Evolutionary conservation across 2,113 vertebrate species (phyloP).

Genomic region (Pseudolaguvia tuberculata): DNA sequence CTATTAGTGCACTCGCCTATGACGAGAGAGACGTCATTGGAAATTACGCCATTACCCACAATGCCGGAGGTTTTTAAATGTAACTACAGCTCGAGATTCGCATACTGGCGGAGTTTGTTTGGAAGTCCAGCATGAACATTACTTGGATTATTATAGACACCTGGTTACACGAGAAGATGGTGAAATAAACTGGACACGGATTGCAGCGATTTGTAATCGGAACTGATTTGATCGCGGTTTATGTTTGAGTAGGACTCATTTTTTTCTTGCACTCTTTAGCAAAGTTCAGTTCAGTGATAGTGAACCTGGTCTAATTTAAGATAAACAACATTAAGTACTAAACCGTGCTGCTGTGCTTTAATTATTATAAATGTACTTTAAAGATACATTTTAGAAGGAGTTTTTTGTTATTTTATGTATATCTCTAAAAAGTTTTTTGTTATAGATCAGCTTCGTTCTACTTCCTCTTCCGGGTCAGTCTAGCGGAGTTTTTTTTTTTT

Average conservation of each 20-base stretch:
- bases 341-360: background rate
- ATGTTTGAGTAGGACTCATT: constrained; percentile 14
- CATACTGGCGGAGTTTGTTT: background rate
- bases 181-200: background rate
- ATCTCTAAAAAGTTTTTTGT: background rate
- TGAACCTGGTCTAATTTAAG: background rate
- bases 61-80: background rate
- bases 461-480: constrained; percentile 40
- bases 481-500: constrained; percentile 17
- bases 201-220: background rate
- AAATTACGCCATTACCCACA: constrained; percentile 3
- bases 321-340: background rate
- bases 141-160: background rate
- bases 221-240: background rate
- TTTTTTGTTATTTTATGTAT: too few relatives aligned
- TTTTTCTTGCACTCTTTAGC: background rate
- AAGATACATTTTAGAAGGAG: background rate
- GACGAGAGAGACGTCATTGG: too few relatives aligned
- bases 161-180: background rate
- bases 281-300: too few relatives aligned
- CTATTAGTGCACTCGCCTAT: too few relatives aligned
- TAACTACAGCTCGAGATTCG: background rate
- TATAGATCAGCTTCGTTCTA: background rate
- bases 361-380: too few relatives aligned
- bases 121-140: background rate